Percentiles rank a stretch among this genome's conserved stretches.
These are phyloP conservation scores for Aradophagus sp. DNA, from an alignment of 1,140 invertebrate genomes.

Conservation along the genomic window DNA sequence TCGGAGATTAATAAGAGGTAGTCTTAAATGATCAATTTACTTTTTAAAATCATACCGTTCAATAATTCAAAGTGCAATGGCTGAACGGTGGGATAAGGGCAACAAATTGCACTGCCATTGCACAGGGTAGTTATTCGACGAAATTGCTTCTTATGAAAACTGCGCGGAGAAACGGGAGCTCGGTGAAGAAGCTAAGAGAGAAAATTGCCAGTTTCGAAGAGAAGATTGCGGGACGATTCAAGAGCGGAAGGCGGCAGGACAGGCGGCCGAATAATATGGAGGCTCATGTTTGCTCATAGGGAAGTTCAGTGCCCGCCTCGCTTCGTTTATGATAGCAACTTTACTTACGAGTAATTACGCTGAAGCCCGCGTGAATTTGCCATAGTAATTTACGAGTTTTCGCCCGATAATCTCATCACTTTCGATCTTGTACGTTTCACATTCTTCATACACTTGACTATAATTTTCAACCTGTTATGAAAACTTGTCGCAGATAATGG, in stretches of 20 bases:
- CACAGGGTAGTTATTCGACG: constrained; percentile 57
- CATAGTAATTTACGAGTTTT: constrained; percentile 47
- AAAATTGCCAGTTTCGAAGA: constrained; percentile 64
- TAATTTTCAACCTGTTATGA: constrained; percentile 13
- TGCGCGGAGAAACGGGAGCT: constrained; percentile 52
- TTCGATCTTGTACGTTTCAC: constrained; percentile 17
- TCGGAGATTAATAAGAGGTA: constrained; percentile 18
- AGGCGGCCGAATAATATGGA: constrained; percentile 58
- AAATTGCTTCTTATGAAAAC: constrained; percentile 71
- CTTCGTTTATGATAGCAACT: constrained; percentile 60
- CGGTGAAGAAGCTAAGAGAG: constrained; percentile 51
- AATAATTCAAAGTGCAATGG: constrained; percentile 55
- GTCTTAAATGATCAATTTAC: constrained; percentile 48
- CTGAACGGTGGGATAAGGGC: constrained; percentile 41
- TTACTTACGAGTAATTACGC: constrained; percentile 52
- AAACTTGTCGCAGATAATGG: constrained; percentile 4
- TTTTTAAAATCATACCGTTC: constrained; percentile 47
- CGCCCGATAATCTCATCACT: constrained; percentile 39
- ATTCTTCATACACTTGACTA: constrained; percentile 18
- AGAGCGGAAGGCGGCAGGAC: constrained; percentile 43
- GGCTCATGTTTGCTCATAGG: constrained; percentile 58
- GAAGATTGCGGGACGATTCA: constrained; percentile 61
- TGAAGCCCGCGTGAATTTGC: constrained; percentile 41
- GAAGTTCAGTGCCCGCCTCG: constrained; percentile 56
- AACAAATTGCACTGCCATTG: constrained; percentile 57